Base-by-base conservation (phyloP, 2,888 invertebrate genomes). In the Morpho achilles region DNA sequence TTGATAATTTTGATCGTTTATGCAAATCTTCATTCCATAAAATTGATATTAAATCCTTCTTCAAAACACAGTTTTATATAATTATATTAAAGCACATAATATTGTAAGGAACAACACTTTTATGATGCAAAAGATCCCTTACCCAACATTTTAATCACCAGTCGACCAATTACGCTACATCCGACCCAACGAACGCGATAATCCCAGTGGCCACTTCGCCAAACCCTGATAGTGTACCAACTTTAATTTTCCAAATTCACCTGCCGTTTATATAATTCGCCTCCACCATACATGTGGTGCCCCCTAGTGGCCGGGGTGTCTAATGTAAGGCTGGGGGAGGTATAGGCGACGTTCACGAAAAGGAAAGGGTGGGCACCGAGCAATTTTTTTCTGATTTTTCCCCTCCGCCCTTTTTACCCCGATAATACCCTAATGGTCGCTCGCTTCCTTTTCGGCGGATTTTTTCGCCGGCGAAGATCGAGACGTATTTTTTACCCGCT, bases 371-470 rank as follows among this genome's bases (percentile, higher is more conserved):
- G 89, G 88, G 78, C 71, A 73, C 76, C 74, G 80, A 81, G 82
- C 87, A 83, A 87, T 89, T 90, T 90, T 90, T 89, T 87, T 84
- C 76, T 81, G 82, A 84, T 88, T 87, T 81, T 78, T 82, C 80
- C 83, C 85, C 81, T 74, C 78, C 82, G 73, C 72, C 76, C 74
- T 79, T 80, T 77, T 74, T 83, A 82, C 82, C 85, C 78, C 88
- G 89, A 90, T 90, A 89, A 90, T 89, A 88, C 89, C 83, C 87
- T 89, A 89, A 90, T 90, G 90, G 90, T 85, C 82, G 85, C 82
- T 79, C 74, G 87, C 87, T 90, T 90, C 89, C 88, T 89, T 88
- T 89, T 87, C 82, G 83, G 77, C 77, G 76, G 79, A 77, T 80
- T 84, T 84, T 83, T 79, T 76, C 73, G 73, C 71, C 71, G 74